Evolutionary conservation across 2,888 invertebrate species (phyloP).

Genomic region (Seira musarum): DNA sequence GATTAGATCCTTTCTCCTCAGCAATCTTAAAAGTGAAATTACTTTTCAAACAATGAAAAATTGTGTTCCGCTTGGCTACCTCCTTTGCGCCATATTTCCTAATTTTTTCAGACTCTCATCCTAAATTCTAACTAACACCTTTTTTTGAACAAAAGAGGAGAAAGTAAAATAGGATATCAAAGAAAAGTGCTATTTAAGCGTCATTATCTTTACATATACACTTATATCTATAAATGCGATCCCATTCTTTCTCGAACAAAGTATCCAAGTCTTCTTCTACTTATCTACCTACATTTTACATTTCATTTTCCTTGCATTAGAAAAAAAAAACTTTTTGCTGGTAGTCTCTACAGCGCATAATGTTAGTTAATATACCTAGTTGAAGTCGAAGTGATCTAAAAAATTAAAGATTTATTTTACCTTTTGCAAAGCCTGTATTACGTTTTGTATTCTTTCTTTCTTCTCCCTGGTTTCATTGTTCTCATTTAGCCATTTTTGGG

Average conservation of each 20-base stretch:
- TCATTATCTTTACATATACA: conserved; percentile 22
- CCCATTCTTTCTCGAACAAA: background rate
- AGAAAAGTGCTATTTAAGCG: conserved; percentile 33
- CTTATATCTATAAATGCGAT: too few relatives aligned
- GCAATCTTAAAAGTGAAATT: background rate
- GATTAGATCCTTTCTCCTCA: background rate
- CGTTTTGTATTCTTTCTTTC: background rate
- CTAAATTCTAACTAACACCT: background rate
- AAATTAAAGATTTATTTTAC: background rate
- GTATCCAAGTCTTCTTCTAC: background rate
- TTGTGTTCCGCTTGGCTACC: background rate
- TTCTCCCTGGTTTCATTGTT: background rate
- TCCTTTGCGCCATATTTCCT: background rate
- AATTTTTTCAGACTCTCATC: background rate
- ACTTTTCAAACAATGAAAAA: conserved; percentile 27
- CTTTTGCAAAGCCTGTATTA: background rate
- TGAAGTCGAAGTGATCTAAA: background rate
- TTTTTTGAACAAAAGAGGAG: background rate
- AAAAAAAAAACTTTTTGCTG: background rate
- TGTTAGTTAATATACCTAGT: background rate
- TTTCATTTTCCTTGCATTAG: background rate
- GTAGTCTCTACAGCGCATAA: background rate
- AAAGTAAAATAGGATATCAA: conserved; percentile 8
- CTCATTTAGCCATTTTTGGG: background rate
- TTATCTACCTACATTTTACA: background rate